phyloP scores from a whole-genome alignment of 2,797 vertebrate genomes.

The Megalops cyprinoides region DNA sequence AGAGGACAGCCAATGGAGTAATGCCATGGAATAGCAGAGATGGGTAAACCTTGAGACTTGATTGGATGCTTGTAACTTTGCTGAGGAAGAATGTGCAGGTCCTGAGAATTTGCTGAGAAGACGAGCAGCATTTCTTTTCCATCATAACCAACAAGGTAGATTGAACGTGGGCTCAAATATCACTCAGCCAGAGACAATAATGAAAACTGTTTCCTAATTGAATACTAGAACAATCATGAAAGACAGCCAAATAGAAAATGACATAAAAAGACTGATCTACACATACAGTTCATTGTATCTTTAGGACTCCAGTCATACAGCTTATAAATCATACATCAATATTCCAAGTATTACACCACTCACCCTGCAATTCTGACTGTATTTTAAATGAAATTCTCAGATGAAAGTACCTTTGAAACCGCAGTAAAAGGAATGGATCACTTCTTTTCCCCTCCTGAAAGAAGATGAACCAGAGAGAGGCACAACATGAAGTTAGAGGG shows the following conservation, averaged over 20 bases:
- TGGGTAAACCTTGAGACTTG: too few species aligned
- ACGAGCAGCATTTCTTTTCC: too few species aligned
- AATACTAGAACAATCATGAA: constrained; percentile 8
- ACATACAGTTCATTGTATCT: constrained; percentile 18
- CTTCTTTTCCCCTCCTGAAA: constrained; percentile 60
- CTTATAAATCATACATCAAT: constrained; percentile 37
- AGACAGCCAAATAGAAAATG: constrained; percentile 8
- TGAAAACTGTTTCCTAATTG: not conserved
- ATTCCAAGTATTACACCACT: constrained; percentile 54
- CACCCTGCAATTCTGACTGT: constrained; percentile 58
- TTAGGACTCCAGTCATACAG: constrained; percentile 13
- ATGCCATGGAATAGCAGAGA: too few species aligned
- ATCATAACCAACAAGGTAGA: too few species aligned
- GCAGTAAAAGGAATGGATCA: constrained; percentile 56
- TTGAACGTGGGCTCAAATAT: not conserved
- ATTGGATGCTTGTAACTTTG: too few species aligned
- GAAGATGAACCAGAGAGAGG: constrained; percentile 51
- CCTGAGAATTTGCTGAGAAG: too few species aligned
- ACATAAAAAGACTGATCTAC: not conserved
- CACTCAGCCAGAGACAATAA: not conserved
- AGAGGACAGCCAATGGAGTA: too few species aligned
- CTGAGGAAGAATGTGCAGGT: constrained; percentile 13
- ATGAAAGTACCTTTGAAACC: constrained; percentile 72
- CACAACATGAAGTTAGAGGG: constrained; percentile 25
- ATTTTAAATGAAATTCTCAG: constrained; percentile 64